These are phyloP conservation scores for Amitus sp. DNA, from an alignment of 2,888 invertebrate species.

Conservation along the genomic window DNA sequence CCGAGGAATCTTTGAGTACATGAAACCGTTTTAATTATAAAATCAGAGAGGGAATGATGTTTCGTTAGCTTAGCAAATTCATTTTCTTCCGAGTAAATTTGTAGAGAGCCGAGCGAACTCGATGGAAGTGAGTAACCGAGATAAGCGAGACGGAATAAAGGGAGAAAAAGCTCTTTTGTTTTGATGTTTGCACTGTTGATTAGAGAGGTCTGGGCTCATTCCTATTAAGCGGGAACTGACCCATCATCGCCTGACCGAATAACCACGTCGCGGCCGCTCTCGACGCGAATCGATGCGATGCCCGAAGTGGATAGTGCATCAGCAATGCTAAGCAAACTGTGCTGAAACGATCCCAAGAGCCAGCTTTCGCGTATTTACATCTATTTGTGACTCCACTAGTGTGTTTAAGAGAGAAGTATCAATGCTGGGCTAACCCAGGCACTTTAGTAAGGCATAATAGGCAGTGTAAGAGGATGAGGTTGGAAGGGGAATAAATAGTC, in stretches of 20 bases:
- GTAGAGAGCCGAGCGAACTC: not conserved
- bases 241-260: constrained; percentile 18
- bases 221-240: constrained; percentile 27
- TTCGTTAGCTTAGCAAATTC: constrained; percentile 3
- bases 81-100: constrained; percentile 6
- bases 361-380: constrained; percentile 29
- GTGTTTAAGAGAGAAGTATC: constrained; percentile 30
- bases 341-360: constrained; percentile 42
- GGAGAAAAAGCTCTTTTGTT: constrained; percentile 15
- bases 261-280: constrained; percentile 40
- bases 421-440: too few relatives aligned
- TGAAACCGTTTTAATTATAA: too few relatives aligned
- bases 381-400: constrained; percentile 28
- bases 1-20: too few relatives aligned
- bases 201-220: constrained; percentile 16
- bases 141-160: too few relatives aligned
- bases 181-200: constrained; percentile 24
- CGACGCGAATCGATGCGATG: constrained; percentile 40
- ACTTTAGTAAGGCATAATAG: constrained; percentile 23
- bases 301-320: constrained; percentile 55
- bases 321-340: constrained; percentile 62
- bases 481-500: not conserved
- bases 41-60: not conserved
- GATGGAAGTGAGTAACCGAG: not conserved
- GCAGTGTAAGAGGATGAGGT: constrained; percentile 24